These are phyloP conservation scores for Oxytorus armatus DNA, from an alignment of 2,888 invertebrate genomes.

Conservation along the genomic window DNA sequence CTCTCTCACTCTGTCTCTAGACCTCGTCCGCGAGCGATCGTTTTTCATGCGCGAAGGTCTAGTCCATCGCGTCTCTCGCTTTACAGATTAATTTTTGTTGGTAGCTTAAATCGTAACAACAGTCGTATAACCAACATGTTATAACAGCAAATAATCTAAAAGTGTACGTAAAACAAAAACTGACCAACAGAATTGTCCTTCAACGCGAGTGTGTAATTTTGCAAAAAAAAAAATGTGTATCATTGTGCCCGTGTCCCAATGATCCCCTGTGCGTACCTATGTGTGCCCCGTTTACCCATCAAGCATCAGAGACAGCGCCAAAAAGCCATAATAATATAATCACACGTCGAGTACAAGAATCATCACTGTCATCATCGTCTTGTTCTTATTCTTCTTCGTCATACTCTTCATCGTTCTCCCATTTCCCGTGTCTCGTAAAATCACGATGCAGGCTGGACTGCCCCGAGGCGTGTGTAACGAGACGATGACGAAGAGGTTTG, in stretches of 20 bases:
- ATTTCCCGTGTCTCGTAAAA: slow-evolving; percentile 15
- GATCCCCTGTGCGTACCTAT: slow-evolving; percentile 34
- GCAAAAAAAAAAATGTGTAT: slow-evolving; percentile 30
- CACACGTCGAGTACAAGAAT: background rate
- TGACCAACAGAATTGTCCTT: background rate
- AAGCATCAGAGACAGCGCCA: slow-evolving; percentile 12
- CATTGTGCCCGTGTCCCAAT: slow-evolving; percentile 36
- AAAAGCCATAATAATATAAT: slow-evolving; percentile 22
- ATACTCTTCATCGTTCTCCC: background rate
- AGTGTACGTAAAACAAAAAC: slow-evolving; percentile 13
- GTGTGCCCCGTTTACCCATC: slow-evolving; percentile 40
- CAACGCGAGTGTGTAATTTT: slow-evolving; percentile 2
- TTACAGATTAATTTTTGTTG: slow-evolving; percentile 18
- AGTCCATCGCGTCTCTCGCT: slow-evolving; percentile 26
- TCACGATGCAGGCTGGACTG: slow-evolving; percentile 41
- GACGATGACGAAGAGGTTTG: slow-evolving; percentile 30
- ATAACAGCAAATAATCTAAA: background rate
- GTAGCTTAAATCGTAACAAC: background rate
- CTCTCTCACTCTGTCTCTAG: slow-evolving; percentile 27
- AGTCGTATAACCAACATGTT: background rate
- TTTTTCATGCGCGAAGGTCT: slow-evolving; percentile 58
- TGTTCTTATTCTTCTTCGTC: background rate
- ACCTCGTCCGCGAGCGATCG: slow-evolving; percentile 37
- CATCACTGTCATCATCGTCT: slow-evolving; percentile 4
- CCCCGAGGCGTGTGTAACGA: slow-evolving; percentile 45